Conservation (phyloP, 1,140 invertebrate species). For the Calycopis cecrops region DNA sequence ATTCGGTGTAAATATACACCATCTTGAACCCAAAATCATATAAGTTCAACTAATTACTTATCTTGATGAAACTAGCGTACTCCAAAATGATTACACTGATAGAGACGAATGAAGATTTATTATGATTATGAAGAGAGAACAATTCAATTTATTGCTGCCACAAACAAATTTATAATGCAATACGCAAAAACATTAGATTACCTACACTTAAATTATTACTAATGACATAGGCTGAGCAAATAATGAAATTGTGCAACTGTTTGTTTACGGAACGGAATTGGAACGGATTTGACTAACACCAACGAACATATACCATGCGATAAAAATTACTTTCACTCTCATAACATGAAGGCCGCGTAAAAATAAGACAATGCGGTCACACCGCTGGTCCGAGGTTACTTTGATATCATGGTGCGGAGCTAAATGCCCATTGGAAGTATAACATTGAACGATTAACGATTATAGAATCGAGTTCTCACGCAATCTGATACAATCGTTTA, state of each 20-base stretch:
- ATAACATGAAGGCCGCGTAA: conserved; percentile 3
- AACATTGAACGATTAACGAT: not conserved
- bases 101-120: not conserved
- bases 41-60: not conserved
- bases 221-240: not conserved
- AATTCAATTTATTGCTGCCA: not conserved
- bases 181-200: not conserved
- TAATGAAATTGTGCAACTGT: not conserved
- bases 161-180: not conserved
- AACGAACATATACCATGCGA: not conserved
- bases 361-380: not conserved
- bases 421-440: not conserved
- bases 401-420: not conserved
- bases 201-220: not conserved
- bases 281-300: not conserved
- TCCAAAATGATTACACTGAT: not conserved
- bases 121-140: not conserved
- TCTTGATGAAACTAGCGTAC: not conserved
- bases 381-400: not conserved
- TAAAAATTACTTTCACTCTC: conserved; percentile 7
- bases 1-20: no score
- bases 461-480: not conserved
- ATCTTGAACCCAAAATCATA: no score
- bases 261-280: conserved; percentile 3
- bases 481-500: not conserved